These are phyloP conservation scores for Bucco capensis DNA, from an alignment of 2,113 vertebrate genomes.

Conservation along the genomic window DNA sequence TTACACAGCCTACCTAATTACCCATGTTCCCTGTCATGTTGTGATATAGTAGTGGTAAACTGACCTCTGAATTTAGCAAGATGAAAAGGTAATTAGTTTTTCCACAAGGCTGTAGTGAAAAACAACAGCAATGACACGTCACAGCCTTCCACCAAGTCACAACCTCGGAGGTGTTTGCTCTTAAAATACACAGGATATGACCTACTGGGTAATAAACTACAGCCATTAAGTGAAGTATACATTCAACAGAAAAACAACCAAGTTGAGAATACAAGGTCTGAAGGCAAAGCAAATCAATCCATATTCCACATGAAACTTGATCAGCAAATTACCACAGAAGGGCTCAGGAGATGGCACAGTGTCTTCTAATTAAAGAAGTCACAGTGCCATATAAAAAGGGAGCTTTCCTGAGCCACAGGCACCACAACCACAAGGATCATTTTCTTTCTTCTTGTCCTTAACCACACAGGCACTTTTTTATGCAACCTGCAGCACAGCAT, in stretches of 20 bases:
- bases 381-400: background rate
- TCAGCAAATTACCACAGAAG: slow-evolving; percentile 3
- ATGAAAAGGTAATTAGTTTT: slow-evolving; percentile 94
- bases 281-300: slow-evolving; percentile 69
- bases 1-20: slow-evolving; percentile 88
- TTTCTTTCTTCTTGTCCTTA: background rate
- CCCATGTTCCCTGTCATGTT: slow-evolving; percentile 82
- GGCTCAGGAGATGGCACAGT: slow-evolving; percentile 22
- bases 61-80: slow-evolving; percentile 86
- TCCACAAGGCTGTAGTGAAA: slow-evolving; percentile 80
- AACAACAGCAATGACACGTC: slow-evolving; percentile 80
- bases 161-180: slow-evolving; percentile 76
- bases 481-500: background rate
- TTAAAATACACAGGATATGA: slow-evolving; percentile 78
- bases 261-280: slow-evolving; percentile 60
- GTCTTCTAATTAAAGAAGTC: slow-evolving; percentile 52
- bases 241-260: slow-evolving; percentile 72
- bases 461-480: rapidly evolving
- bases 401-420: background rate
- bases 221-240: slow-evolving; percentile 70
- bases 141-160: slow-evolving; percentile 77
- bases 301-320: slow-evolving; percentile 57
- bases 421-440: background rate
- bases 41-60: slow-evolving; percentile 84
- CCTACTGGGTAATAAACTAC: slow-evolving; percentile 77